These are phyloP conservation scores for Tinea semifulvella DNA, from an alignment of 2,888 invertebrate species.

Conservation along the genomic window DNA sequence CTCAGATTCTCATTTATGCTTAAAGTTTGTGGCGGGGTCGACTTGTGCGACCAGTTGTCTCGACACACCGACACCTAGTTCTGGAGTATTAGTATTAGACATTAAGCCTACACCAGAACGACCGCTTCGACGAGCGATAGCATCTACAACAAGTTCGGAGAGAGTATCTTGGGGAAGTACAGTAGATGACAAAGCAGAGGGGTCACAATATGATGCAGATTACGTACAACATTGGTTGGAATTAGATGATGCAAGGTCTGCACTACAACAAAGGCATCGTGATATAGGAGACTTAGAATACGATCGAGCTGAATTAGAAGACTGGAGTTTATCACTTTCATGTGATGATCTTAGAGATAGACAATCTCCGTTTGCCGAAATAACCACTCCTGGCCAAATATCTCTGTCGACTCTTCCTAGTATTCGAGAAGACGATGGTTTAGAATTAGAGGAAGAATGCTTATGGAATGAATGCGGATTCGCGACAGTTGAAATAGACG, in stretches of 20 bases:
- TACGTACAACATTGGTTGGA: slow-evolving; percentile 81
- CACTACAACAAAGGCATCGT: slow-evolving; percentile 73
- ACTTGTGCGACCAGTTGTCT: slow-evolving; percentile 62
- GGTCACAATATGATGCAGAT: slow-evolving; percentile 73
- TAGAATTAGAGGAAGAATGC: slow-evolving; percentile 79
- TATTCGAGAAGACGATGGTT: slow-evolving; percentile 76
- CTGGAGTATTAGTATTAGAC: slow-evolving; percentile 69
- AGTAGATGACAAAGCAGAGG: slow-evolving; percentile 65
- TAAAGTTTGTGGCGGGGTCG: slow-evolving; percentile 72
- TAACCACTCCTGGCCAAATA: slow-evolving; percentile 70
- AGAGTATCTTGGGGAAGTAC: slow-evolving; percentile 69
- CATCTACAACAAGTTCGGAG: slow-evolving; percentile 56
- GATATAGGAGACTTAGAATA: slow-evolving; percentile 77
- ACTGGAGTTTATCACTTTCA: slow-evolving; percentile 80
- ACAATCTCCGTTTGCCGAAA: slow-evolving; percentile 58
- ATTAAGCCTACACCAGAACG: slow-evolving; percentile 65
- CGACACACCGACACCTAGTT: slow-evolving; percentile 69
- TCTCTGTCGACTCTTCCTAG: slow-evolving; percentile 73
- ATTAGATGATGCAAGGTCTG: slow-evolving; percentile 75
- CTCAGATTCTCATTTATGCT: slow-evolving; percentile 77
- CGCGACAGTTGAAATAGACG: slow-evolving; percentile 72
- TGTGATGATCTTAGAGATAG: slow-evolving; percentile 73
- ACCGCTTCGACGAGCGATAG: slow-evolving; percentile 66
- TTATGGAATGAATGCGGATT: slow-evolving; percentile 80
- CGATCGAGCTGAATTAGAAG: slow-evolving; percentile 79